phyloP scores from a whole-genome alignment of 92 coral and sea anemone genomes.

The Zoanthus sociatus region DNA sequence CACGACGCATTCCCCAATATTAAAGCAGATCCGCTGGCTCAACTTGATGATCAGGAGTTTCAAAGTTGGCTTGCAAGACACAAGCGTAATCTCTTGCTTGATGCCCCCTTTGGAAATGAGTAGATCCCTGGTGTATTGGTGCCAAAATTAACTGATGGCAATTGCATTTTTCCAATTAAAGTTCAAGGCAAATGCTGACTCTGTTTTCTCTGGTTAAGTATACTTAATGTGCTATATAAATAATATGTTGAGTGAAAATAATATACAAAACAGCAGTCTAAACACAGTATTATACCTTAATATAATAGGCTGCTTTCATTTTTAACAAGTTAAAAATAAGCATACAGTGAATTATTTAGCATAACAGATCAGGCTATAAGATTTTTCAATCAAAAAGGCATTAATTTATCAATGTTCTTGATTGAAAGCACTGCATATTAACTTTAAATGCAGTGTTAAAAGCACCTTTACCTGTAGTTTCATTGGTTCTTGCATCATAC shows the following conservation, averaged over 20 bases:
- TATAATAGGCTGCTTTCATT: slow-evolving; percentile 6
- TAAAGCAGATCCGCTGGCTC: slow-evolving; percentile 51
- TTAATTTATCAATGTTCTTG: not conserved
- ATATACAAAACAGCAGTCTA: slow-evolving; percentile 10
- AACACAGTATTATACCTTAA: slow-evolving; percentile 10
- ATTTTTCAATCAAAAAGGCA: slow-evolving; percentile 18
- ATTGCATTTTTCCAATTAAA: slow-evolving; percentile 9
- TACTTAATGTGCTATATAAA: not conserved
- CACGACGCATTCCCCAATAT: slow-evolving; percentile 71
- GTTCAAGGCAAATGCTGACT: not conserved
- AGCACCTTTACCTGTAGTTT: slow-evolving; percentile 14
- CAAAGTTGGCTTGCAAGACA: slow-evolving; percentile 66
- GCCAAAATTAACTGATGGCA: not conserved
- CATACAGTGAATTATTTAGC: not conserved
- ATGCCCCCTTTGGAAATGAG: slow-evolving; percentile 65
- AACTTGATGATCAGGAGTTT: slow-evolving; percentile 58
- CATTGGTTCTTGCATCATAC: slow-evolving; percentile 13
- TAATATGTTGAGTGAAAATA: slow-evolving; percentile 10
- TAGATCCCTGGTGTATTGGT: slow-evolving; percentile 32
- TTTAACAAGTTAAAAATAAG: slow-evolving; percentile 7
- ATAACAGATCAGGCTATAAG: not conserved
- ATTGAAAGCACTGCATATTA: not conserved
- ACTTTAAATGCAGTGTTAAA: slow-evolving; percentile 5
- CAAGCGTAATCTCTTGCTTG: slow-evolving; percentile 59
- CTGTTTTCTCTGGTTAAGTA: slow-evolving; percentile 15